Evolutionary conservation across 1,140 invertebrate genomes (phyloP).

Genomic region (Leucophenga varia): DNA sequence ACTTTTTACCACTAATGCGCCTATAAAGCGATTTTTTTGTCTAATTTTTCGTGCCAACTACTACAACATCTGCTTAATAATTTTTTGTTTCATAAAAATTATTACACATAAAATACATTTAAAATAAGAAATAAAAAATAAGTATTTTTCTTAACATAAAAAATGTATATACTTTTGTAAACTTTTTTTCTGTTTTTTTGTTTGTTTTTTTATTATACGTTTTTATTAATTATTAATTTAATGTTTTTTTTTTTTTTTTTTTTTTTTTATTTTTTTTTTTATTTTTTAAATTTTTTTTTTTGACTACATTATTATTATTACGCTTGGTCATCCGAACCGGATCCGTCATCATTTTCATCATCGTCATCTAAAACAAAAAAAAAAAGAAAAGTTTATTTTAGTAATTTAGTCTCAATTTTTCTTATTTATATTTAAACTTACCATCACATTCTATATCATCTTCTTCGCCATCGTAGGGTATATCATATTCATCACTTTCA

Average conservation of each 20-base stretch:
- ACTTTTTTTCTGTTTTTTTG: constrained; percentile 43
- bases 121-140: constrained; percentile 53
- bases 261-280: constrained; percentile 24
- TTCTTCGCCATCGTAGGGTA: constrained; percentile 54
- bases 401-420: background rate
- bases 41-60: too few species aligned
- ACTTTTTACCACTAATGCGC: too few species aligned
- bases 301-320: constrained; percentile 56
- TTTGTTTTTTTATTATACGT: constrained; percentile 43
- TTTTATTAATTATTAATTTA: constrained; percentile 54
- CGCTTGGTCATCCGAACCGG: constrained; percentile 54
- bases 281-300: constrained; percentile 41
- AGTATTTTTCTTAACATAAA: constrained; percentile 53
- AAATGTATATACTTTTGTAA: constrained; percentile 52
- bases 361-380: constrained; percentile 37
- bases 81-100: constrained; percentile 55
- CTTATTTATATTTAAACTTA: too few species aligned
- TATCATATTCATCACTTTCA: constrained; percentile 53
- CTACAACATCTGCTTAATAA: constrained; percentile 30
- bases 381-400: constrained; percentile 1
- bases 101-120: constrained; percentile 56
- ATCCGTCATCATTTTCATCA: constrained; percentile 54
- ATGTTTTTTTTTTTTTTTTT: constrained; percentile 31
- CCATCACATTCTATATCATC: constrained; percentile 54
- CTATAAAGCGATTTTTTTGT: too few species aligned